Conservation (phyloP, 2,113 vertebrate species). For the Albula goreensis region DNA sequence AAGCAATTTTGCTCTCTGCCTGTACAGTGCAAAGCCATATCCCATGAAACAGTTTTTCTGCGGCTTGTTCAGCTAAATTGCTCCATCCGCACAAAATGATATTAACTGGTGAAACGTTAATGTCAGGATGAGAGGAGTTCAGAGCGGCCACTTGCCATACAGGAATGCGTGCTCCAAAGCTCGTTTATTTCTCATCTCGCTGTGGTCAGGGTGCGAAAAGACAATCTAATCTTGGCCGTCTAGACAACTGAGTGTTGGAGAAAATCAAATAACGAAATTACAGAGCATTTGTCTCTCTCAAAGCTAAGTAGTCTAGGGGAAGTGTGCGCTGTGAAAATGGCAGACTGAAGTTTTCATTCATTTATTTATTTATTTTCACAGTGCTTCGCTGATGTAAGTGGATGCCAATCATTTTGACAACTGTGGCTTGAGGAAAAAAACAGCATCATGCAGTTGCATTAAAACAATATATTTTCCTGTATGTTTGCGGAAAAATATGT, state of each 20-base stretch:
- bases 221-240: constrained; percentile 18
- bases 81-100: neutral
- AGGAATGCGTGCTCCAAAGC: constrained; percentile 20
- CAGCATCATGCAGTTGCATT: too few relatives aligned
- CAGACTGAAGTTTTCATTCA: too few relatives aligned
- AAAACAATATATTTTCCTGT: too few relatives aligned
- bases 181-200: constrained; percentile 37
- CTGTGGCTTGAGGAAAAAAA: too few relatives aligned
- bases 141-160: constrained; percentile 21
- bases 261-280: constrained; percentile 34
- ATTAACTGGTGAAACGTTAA: neutral
- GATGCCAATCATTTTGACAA: too few relatives aligned
- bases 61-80: neutral
- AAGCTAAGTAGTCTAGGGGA: neutral
- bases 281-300: constrained; percentile 18
- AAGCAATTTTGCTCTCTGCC: too few relatives aligned
- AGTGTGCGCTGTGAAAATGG: neutral
- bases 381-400: neutral
- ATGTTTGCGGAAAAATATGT: neutral
- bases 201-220: constrained; percentile 24
- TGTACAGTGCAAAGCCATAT: neutral
- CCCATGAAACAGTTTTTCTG: neutral
- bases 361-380: too few relatives aligned
- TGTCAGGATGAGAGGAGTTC: neutral
- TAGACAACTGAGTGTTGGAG: constrained; percentile 18